A percentile compares a stretch with the other conserved stretches of the same genome.
Evolutionary conservation across 2,888 invertebrate species (phyloP).

Genomic region (Acronicta aceris): DNA sequence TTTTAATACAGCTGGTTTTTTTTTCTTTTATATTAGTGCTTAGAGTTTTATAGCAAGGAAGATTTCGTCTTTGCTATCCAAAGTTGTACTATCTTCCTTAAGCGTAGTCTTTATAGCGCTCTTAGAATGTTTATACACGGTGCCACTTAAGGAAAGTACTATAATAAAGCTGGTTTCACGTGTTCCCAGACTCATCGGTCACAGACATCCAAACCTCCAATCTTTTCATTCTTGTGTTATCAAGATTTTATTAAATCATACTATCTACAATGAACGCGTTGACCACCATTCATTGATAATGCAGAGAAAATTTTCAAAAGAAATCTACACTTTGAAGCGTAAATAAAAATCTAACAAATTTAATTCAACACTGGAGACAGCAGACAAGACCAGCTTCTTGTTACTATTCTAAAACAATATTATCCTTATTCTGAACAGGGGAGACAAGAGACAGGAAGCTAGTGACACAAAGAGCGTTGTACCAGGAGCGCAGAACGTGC

Average conservation of each 20-base stretch:
- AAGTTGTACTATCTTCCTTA: slow-evolving; percentile 33
- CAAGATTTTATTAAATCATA: slow-evolving; percentile 11
- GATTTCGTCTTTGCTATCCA: slow-evolving; percentile 13
- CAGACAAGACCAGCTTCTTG: slow-evolving; percentile 31
- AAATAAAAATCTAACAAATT: slow-evolving; percentile 32
- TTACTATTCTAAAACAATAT: slow-evolving; percentile 50
- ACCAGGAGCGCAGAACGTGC: slow-evolving; percentile 66
- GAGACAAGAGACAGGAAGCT: slow-evolving; percentile 51
- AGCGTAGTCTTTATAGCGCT: slow-evolving; percentile 45
- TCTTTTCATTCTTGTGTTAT: slow-evolving; percentile 11
- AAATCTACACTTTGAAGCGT: slow-evolving; percentile 10
- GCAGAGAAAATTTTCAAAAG: slow-evolving; percentile 9
- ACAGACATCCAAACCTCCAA: slow-evolving; percentile 22
- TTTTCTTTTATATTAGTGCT: neutral
- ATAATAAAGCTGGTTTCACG: slow-evolving; percentile 25
- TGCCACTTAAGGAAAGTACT: slow-evolving; percentile 40
- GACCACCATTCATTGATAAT: slow-evolving; percentile 5
- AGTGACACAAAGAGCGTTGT: slow-evolving; percentile 60
- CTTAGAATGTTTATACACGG: slow-evolving; percentile 33
- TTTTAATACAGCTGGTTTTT: neutral
- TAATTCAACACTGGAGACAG: slow-evolving; percentile 20
- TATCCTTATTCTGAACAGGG: slow-evolving; percentile 52
- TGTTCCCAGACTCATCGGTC: slow-evolving; percentile 17
- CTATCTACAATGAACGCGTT: neutral
- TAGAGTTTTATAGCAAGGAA: slow-evolving; percentile 14